These are phyloP conservation scores for Morus bassanus DNA, from an alignment of 2,797 vertebrate species.

Conservation along the genomic window DNA sequence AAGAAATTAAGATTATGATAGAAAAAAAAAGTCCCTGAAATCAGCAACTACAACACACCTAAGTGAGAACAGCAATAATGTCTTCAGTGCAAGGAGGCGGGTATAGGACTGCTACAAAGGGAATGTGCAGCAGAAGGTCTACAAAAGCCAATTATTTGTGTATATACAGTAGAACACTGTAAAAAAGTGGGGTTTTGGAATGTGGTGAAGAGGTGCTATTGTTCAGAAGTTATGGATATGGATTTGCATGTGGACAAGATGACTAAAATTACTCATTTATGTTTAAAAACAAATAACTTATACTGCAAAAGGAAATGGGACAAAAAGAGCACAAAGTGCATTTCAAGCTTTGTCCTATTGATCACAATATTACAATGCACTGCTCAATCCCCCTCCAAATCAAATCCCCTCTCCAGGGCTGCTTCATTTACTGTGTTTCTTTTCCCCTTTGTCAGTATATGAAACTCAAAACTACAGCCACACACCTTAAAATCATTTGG, in stretches of 20 bases:
- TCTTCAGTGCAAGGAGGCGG: accelerated
- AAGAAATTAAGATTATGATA: background rate
- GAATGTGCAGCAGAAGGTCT: background rate
- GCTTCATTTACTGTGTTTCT: background rate
- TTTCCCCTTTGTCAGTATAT: background rate
- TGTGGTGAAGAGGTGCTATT: background rate
- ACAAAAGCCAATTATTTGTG: background rate
- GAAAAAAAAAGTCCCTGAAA: background rate
- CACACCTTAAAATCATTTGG: background rate
- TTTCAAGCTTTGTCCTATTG: background rate
- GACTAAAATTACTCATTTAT: background rate
- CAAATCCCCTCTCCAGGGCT: background rate
- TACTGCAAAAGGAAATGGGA: background rate
- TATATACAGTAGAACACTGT: background rate
- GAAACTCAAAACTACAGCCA: background rate
- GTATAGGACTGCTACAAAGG: background rate
- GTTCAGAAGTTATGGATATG: background rate
- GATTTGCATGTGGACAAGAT: background rate
- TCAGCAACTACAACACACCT: background rate
- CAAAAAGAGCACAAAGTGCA: background rate
- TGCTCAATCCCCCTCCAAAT: background rate
- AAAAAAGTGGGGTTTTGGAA: background rate
- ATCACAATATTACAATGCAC: background rate
- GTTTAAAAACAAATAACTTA: background rate
- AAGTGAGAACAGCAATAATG: background rate